Evolutionary conservation across 64 coral and sea anemone species (phyloP).

Genomic region (Actinia equina): DNA sequence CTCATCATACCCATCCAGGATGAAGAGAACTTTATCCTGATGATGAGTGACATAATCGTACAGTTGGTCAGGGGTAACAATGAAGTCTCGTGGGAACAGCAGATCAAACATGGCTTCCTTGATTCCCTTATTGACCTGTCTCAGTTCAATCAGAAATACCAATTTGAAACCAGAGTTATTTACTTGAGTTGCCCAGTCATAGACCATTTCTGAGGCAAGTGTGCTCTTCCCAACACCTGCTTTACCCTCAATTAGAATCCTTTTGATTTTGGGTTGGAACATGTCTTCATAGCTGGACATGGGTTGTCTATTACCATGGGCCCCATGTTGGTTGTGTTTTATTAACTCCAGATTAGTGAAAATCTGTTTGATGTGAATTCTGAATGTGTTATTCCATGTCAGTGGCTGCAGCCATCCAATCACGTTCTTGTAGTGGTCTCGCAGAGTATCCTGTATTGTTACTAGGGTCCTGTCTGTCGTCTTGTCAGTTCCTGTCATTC

Average conservation of each 20-base stretch:
- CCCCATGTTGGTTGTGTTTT: constrained; percentile 42
- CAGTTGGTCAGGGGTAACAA: constrained; percentile 38
- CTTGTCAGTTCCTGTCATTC: not conserved
- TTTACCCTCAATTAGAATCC: constrained; percentile 77
- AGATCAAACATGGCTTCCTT: constrained; percentile 74
- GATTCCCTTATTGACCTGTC: constrained; percentile 62
- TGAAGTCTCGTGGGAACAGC: constrained; percentile 76
- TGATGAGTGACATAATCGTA: constrained; percentile 46
- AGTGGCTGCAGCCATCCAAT: constrained; percentile 88
- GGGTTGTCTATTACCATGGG: constrained; percentile 42
- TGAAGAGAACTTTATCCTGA: constrained; percentile 68
- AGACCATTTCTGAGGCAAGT: constrained; percentile 52
- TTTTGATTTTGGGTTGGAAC: constrained; percentile 44
- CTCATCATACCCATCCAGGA: constrained; percentile 88
- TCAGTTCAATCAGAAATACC: constrained; percentile 70
- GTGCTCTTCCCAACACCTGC: constrained; percentile 85
- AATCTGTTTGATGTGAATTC: constrained; percentile 84
- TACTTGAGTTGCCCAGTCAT: constrained; percentile 77
- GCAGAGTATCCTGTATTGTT: constrained; percentile 34
- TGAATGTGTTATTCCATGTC: constrained; percentile 69
- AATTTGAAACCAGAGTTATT: constrained; percentile 58
- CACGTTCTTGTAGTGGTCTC: constrained; percentile 80
- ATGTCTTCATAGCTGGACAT: constrained; percentile 56
- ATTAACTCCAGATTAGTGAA: constrained; percentile 86
- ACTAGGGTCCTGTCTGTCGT: constrained; percentile 10